phyloP scores from a whole-genome alignment of 2,888 invertebrate species.

The Drosophila ochracea region DNA sequence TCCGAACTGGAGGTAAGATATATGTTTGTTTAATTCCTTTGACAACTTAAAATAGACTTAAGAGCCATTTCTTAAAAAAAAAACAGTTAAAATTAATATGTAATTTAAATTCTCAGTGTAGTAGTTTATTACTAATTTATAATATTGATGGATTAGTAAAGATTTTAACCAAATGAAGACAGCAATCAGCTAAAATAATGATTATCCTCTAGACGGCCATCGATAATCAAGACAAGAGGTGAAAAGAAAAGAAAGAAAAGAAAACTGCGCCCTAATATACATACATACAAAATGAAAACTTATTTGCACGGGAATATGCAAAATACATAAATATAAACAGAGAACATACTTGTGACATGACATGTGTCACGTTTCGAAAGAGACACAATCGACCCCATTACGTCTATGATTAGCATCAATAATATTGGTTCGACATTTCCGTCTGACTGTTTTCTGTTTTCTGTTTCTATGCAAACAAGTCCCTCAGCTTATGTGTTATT shows the following conservation, averaged over 20 bases:
- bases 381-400: not conserved
- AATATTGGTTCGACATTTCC: not conserved
- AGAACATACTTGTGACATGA: not conserved
- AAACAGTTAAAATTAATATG: not conserved
- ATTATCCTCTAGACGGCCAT: not conserved
- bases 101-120: not conserved
- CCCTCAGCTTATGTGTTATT: conserved; percentile 5
- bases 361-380: not conserved
- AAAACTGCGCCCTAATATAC: not conserved
- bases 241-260: not conserved
- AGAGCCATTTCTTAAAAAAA: not conserved
- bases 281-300: not conserved
- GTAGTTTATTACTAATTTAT: not conserved
- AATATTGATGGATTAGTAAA: not conserved
- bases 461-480: conserved; percentile 2
- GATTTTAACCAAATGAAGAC: not conserved
- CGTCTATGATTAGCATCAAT: not conserved
- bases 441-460: not conserved
- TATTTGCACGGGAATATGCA: not conserved
- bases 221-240: not conserved
- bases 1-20: conserved; percentile 90
- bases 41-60: fast-evolving
- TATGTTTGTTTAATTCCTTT: not conserved
- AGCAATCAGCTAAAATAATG: not conserved
- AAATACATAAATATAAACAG: conserved; percentile 1